Evolutionary conservation across 2,113 vertebrate genomes (phyloP).

Genomic region (Bothrops jararaca): DNA sequence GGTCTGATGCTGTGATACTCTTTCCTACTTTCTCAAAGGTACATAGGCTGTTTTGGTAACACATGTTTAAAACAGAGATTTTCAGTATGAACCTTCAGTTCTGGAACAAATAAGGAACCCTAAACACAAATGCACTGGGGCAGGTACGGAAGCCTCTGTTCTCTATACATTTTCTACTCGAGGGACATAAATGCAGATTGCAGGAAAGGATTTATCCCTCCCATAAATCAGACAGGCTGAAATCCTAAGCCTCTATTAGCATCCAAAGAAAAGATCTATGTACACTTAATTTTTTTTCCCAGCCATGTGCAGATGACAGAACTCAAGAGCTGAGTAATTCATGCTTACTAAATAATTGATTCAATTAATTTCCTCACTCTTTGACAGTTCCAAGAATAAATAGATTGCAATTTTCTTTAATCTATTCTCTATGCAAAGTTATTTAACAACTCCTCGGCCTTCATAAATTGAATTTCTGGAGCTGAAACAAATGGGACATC

Average conservation of each 20-base stretch:
- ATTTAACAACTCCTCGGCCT: slow-evolving; percentile 37
- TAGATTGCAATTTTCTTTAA: slow-evolving; percentile 37
- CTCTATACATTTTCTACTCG: neutral
- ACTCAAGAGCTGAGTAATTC: slow-evolving; percentile 32
- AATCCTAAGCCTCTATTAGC: neutral
- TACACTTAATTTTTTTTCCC: neutral
- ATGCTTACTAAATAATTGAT: slow-evolving; percentile 54
- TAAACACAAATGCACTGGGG: neutral
- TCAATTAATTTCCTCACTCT: slow-evolving; percentile 45
- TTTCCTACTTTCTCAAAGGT: no score
- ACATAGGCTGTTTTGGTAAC: neutral
- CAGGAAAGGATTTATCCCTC: neutral
- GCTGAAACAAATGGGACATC: slow-evolving; percentile 29
- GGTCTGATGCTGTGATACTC: neutral
- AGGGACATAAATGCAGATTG: neutral
- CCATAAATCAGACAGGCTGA: neutral
- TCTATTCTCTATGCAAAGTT: slow-evolving; percentile 44
- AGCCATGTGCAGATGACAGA: slow-evolving; percentile 28
- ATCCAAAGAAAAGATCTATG: slow-evolving; percentile 27
- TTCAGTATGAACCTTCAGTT: neutral
- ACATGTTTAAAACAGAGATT: neutral
- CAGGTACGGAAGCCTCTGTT: neutral
- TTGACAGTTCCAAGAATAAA: slow-evolving; percentile 47
- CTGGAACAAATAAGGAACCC: neutral
- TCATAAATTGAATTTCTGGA: slow-evolving; percentile 33